Conservation (phyloP, 1,140 invertebrate genomes). For the Ylistrum balloti region DNA sequence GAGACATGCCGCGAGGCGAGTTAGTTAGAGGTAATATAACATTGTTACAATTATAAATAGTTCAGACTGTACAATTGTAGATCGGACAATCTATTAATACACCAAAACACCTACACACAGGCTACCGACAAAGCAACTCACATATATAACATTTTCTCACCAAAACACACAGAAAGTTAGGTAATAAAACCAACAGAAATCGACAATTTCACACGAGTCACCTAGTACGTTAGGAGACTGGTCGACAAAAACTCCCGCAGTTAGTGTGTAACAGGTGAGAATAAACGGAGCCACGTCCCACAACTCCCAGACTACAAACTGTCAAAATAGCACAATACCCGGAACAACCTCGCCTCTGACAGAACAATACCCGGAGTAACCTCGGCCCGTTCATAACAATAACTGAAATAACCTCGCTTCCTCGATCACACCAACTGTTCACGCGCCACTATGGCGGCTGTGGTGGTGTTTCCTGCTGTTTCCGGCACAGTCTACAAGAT, state of each 20-base stretch:
- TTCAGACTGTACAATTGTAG: neutral
- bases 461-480: slow-evolving; percentile 6
- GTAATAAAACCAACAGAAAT: slow-evolving; percentile 36
- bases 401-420: neutral
- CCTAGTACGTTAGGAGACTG: neutral
- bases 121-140: neutral
- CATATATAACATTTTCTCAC: neutral
- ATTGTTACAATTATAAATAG: neutral
- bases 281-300: neutral
- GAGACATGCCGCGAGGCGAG: neutral
- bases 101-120: slow-evolving; percentile 29
- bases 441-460: neutral
- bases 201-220: neutral
- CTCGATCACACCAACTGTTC: slow-evolving; percentile 22
- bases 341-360: slow-evolving; percentile 16
- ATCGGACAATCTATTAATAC: neutral
- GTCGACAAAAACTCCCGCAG: slow-evolving; percentile 12
- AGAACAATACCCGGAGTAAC: slow-evolving; percentile 17
- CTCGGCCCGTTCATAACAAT: slow-evolving; percentile 1
- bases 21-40: neutral
- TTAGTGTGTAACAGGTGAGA: neutral
- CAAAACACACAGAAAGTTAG: slow-evolving; percentile 32
- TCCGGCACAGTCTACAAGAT: neutral
- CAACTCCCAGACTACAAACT: slow-evolving; percentile 32
- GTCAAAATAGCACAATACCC: slow-evolving; percentile 38